Base-by-base conservation (phyloP, 2,113 vertebrate genomes). In the Talpa occidentalis region DNA sequence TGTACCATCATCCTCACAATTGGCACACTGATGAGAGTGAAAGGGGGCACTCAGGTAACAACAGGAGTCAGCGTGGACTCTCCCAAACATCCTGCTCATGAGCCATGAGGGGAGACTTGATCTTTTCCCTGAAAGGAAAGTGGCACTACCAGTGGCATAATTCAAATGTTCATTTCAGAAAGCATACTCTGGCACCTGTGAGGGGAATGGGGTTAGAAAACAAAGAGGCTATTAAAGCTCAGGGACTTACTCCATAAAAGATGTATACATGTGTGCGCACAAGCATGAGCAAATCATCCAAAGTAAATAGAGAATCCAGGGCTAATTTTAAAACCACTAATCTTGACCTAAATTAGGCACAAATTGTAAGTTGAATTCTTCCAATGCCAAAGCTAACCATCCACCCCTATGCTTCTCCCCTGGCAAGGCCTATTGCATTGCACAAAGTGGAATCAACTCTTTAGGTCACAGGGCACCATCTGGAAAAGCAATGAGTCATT, bases 251-350 rank as follows among this genome's bases (percentile, higher is more conserved):
- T 64, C 69, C 10, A 0, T 60, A 37, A 83, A n/a, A 54, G n/a
- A 37, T 17, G 35, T 22, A 10, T 16, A 11, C 15, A 2, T 5
- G 0, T 64, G 77, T 47, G 87, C 22, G 66, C 67, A 22, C 32
- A 88, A 90, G 12, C 10, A 42, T 32, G 6, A 78, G 21, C 21
- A 64, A 93, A 64, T 16, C 16, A 44, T 40, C 47, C 47, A 80
- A 54, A 92, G 74, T 70, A 95, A 96, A 88, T 9, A 21, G 54
- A 86, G 64, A 64, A 78, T 44, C 15, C 26, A 44, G 52, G 14
- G n/a, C 89, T 96, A 81, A 95, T 93, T 93, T 91, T 89, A 93
- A 91, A 89, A 24, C 64, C 21, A 62, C 49, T 93, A 66, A 87
- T 87, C 90, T 92, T 83, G 83, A 93, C 87, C 90, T 86, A 88